Evolutionary conservation across 2,113 vertebrate species (phyloP).

Genomic region (Plectropomus leopardus): DNA sequence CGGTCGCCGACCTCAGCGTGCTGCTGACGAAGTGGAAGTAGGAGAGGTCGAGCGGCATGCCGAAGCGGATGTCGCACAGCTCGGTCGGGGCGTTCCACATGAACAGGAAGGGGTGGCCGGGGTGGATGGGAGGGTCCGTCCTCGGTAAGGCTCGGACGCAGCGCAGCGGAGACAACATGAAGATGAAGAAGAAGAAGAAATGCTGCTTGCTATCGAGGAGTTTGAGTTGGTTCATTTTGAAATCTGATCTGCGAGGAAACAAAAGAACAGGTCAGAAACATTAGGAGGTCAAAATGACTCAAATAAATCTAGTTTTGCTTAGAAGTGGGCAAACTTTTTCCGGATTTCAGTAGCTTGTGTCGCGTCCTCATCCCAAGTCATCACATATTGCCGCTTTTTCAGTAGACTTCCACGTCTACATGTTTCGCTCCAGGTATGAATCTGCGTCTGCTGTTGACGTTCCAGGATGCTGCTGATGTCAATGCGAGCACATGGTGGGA

Average conservation of each 20-base stretch:
- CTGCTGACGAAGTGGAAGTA: slow-evolving; percentile 85
- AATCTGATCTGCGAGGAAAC: slow-evolving; percentile 26
- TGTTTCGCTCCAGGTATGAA: too few species aligned
- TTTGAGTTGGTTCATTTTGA: slow-evolving; percentile 42
- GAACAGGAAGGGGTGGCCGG: slow-evolving; percentile 82
- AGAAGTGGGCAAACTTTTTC: neutral
- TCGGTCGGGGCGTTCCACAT: slow-evolving; percentile 91
- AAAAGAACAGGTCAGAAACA: neutral
- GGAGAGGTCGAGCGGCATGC: slow-evolving; percentile 82
- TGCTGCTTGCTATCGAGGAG: neutral
- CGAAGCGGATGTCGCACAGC: slow-evolving; percentile 76
- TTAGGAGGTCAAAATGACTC: neutral
- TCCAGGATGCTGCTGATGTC: too few species aligned
- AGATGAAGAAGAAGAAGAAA: slow-evolving; percentile 4
- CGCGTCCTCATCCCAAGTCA: too few species aligned
- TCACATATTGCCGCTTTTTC: too few species aligned
- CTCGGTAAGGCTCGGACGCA: slow-evolving; percentile 28
- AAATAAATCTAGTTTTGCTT: neutral
- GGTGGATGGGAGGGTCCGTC: slow-evolving; percentile 72
- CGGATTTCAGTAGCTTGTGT: too few species aligned
- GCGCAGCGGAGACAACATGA: slow-evolving; percentile 6
- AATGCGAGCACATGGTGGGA: too few species aligned
- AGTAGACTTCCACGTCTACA: too few species aligned
- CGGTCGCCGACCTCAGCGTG: slow-evolving; percentile 75
- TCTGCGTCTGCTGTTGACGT: too few species aligned